Percentiles rank a stretch among this genome's conserved stretches.
These are phyloP conservation scores for Drosophila auraria DNA, from an alignment of 1,140 invertebrate genomes.

Conservation along the genomic window DNA sequence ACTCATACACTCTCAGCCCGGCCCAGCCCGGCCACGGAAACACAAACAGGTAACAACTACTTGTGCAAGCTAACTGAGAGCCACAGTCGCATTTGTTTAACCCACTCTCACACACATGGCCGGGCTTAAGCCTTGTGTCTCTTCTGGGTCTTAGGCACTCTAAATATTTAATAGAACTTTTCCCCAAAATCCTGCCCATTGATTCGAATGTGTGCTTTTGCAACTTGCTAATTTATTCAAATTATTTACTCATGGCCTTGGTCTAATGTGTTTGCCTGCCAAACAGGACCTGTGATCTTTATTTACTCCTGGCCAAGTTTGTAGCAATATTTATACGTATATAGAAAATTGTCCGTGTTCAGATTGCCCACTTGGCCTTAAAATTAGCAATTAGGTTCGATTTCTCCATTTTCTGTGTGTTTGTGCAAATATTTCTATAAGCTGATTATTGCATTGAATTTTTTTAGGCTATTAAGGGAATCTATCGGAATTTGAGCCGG, in stretches of 20 bases:
- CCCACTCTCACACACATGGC: slow-evolving; percentile 22
- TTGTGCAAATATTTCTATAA: slow-evolving; percentile 52
- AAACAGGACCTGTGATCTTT: slow-evolving; percentile 58
- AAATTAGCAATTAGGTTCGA: slow-evolving; percentile 48
- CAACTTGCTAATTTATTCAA: slow-evolving; percentile 67
- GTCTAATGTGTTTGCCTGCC: slow-evolving; percentile 61
- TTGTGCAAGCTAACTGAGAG: slow-evolving; percentile 46
- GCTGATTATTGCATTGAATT: slow-evolving; percentile 48
- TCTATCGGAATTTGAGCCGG: not conserved
- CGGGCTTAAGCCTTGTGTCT: slow-evolving; percentile 51
- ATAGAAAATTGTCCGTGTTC: slow-evolving; percentile 14
- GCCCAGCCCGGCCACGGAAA: slow-evolving; percentile 4
- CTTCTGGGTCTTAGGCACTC: slow-evolving; percentile 29
- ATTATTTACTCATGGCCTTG: slow-evolving; percentile 64
- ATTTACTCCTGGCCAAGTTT: slow-evolving; percentile 55
- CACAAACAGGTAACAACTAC: slow-evolving; percentile 63
- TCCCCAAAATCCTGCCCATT: slow-evolving; percentile 20
- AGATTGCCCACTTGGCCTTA: slow-evolving; percentile 27
- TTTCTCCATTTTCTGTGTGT: not conserved
- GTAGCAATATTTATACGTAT: slow-evolving; percentile 35
- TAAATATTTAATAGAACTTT: slow-evolving; percentile 69
- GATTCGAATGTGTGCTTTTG: slow-evolving; percentile 16
- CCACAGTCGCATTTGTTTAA: slow-evolving; percentile 41
- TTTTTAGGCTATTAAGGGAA: slow-evolving; percentile 19
- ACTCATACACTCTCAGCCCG: slow-evolving; percentile 13